Evolutionary conservation across 1,140 invertebrate genomes (phyloP).

Genomic region (Gonatopus flavifemur): DNA sequence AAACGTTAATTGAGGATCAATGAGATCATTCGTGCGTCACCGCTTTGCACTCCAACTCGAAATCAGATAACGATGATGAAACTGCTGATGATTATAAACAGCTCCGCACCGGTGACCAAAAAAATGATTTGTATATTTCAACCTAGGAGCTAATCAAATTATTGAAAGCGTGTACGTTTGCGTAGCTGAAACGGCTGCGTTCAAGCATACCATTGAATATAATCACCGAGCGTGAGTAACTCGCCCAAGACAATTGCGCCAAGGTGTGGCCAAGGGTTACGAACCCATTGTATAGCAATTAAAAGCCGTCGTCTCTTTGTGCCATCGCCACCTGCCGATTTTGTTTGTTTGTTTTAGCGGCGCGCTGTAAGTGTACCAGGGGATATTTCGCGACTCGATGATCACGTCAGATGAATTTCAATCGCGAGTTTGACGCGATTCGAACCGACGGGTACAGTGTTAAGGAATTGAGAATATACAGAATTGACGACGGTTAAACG

Average conservation of each 20-base stretch:
- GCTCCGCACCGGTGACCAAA: too few species aligned
- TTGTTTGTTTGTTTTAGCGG: conserved; percentile 38
- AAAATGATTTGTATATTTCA: too few species aligned
- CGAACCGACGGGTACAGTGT: conserved; percentile 38
- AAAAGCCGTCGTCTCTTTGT: conserved; percentile 50
- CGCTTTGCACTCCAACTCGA: too few species aligned
- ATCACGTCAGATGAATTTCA: conserved; percentile 38
- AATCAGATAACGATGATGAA: too few species aligned
- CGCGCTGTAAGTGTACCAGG: conserved; percentile 35
- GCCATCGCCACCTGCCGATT: conserved; percentile 45
- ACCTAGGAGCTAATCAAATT: too few species aligned
- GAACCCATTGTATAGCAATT: conserved; percentile 51
- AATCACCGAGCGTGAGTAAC: conserved; percentile 45
- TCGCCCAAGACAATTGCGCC: conserved; percentile 30
- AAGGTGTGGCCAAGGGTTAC: conserved; percentile 45
- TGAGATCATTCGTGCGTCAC: conserved; percentile 45
- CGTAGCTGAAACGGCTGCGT: too few species aligned
- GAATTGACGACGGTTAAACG: too few species aligned
- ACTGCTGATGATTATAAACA: too few species aligned
- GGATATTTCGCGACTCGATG: conserved; percentile 45
- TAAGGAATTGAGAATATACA: too few species aligned
- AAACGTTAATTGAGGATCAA: conserved; percentile 53
- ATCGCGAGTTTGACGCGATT: conserved; percentile 19
- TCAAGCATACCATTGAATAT: conserved; percentile 34
- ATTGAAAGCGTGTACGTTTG: too few species aligned